Evolutionary conservation across 2,113 vertebrate genomes (phyloP), one percentile per base, ranked within the genome.

Genomic region (Hymenochirus boettgeri): DNA sequence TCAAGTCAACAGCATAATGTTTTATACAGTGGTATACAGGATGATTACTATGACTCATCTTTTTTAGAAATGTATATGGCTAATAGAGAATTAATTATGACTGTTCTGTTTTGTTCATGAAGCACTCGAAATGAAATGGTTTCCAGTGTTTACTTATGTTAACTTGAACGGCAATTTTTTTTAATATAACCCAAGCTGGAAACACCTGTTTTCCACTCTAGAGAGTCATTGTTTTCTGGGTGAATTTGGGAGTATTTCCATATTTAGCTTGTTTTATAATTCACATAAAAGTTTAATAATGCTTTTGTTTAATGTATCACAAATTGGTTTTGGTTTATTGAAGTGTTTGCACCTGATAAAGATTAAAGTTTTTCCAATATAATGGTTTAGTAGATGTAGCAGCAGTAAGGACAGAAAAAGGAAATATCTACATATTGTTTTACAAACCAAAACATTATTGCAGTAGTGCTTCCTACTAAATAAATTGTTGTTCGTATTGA

Each of bases 141-240:
- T 31, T 23, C 18, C 7, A 17, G 39, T 13, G 42, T 26, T 63
- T 63, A 35, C 35, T 50, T 54, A 48, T 48, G 5, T 53, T n/a
- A 13, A 13, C 50, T 24, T 39, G 50, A 18, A 54, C 54, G 24
- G 25, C 27, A 54, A 55, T 45, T 54, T 42, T 24, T 26, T 54
- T 63, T 33, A 39, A 42, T 54, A 26, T 25, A n/a, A 15, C 33
- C n/a, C n/a, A 35, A 23, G 17, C 26, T 21, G 37, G 61, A 63
- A 63, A 63, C 61, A 63, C 61, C 61, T 63, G 61, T 46, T 63
- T 54, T 51, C 61, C 61, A 55, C 61, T 51, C 61, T 25, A 54
- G 61, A 63, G 61, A 45, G 21, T 62, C 35, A 6, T 18, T 13
- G 50, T 54, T 63, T 50, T 61, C 46, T 22, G n/a, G 10, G 10